Conservation (phyloP, 2,113 vertebrate genomes). For the Strigops habroptila region DNA sequence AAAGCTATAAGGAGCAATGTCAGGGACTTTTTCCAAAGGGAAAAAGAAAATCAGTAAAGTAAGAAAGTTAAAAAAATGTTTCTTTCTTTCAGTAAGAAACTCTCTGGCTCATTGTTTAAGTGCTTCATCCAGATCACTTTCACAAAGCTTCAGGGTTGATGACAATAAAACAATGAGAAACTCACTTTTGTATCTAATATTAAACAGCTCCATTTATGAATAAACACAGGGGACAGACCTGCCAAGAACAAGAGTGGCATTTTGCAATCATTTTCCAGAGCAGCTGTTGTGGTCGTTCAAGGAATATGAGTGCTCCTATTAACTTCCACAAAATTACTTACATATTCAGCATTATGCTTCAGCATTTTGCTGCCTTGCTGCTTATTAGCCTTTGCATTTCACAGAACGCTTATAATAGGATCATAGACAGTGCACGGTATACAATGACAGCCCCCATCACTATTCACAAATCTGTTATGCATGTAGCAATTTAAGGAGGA, state of each 20-base stretch:
- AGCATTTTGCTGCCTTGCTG: neutral
- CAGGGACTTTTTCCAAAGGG: neutral
- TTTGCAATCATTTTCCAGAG: slow-evolving; percentile 18
- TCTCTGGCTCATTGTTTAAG: neutral
- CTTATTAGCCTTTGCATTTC: neutral
- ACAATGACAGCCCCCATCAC: neutral
- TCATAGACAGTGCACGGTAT: neutral
- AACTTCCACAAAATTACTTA: neutral
- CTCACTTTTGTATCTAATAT: neutral
- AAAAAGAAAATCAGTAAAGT: neutral
- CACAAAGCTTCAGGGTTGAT: neutral
- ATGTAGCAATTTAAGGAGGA: neutral
- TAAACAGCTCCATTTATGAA: slow-evolving; percentile 7
- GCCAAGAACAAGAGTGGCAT: slow-evolving; percentile 2
- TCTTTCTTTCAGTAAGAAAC: neutral
- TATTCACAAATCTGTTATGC: neutral
- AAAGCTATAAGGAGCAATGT: neutral
- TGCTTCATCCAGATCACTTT: neutral
- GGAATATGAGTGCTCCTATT: neutral
- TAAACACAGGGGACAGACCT: neutral
- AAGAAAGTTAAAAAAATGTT: neutral
- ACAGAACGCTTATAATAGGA: neutral
- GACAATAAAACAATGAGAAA: neutral
- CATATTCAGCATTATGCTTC: neutral
- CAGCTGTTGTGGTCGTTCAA: neutral